Base-by-base conservation (phyloP, 2,888 invertebrate species). In the Anagyrus pseudococci region DNA sequence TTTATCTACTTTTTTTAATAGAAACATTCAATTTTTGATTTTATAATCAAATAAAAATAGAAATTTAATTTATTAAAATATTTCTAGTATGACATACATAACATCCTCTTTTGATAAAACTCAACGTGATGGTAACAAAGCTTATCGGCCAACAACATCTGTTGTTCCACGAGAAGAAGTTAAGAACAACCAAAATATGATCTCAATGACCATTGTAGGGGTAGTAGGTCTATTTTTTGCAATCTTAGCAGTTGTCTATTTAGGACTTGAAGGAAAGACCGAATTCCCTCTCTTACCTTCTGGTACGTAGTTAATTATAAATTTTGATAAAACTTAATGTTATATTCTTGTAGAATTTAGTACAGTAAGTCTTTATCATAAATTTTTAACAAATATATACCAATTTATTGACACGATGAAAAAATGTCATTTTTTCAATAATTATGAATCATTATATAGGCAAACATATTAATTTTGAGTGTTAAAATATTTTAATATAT, bases 191-290 rank as follows among this genome's bases (percentile, higher is more conserved):
- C 79, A 79, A 66, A 80, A 80, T 58, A 69, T 79, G 67, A 72
- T 82, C n/a, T 82, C 82, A 15, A 77, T 81, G 77, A 71, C 82
- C 58, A 73, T 83, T 59, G 74, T 82, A 44, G 69, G 75, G 29
- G 78, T 81, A 20, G 72, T 79, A 44, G 77, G 77, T 33, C 68
- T 81, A 49, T 83, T 83, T 72, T 83, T 83, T 65, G 73, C 76
- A 54, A 70, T 75, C 33, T 71, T 83, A 68, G 82, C 79, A 4
- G 71, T 82, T 64, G 74, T 82, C 66, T 83, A 83, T 71, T 70
- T 82, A 66, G 81, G 79, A 57, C 80, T 82, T 59, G 77, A 80
- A 68, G 78, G 78, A 65, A 82, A 81, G 72, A 68, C 73, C 29
- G 77, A 79, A 37, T 74, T 77, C 65, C 76, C 79, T 62, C 72